Evolutionary conservation across 2,888 invertebrate genomes (phyloP), one percentile per base, ranked within the genome.

Genomic region (Callinectes sapidus): DNA sequence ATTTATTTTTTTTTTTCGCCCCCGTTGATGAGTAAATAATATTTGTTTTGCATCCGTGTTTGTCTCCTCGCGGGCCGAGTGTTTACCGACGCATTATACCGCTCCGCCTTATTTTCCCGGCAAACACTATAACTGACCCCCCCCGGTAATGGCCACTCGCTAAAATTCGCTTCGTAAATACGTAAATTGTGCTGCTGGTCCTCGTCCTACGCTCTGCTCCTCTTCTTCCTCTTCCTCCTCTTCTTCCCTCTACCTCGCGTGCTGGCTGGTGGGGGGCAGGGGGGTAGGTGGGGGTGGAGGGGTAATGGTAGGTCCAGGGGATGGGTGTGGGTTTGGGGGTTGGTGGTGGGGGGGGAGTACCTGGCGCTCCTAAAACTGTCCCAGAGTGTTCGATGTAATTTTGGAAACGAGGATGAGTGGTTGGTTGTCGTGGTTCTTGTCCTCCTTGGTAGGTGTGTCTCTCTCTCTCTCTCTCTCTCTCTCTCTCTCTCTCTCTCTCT

Each of bases 41-140:
- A 32, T 32, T 48, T 88, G 88, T 88, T 88, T 32, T n/a, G 28
- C 88, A 42, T 14, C 35, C n/a, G 32, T 88, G 88, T 88, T 88
- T 88, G 88, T 88, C 61, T 54, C 88, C 28, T 88, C 54, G 88
- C 32, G 32, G 88, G 61, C 55, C 55, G 61, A 88, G 88, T 88
- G 88, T 88, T 54, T 88, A 61, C 55, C 88, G 35, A 55, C 48
- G 88, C 88, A 88, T 88, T 88, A 55, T 32, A 88, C 88, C 54
- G 48, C 32, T 32, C 13, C 35, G 55, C 88, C 54, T 88, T 88
- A 88, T 54, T 48, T 88, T 88, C 32, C 55, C 55, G 88, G 88
- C 55, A 88, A 88, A 88, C 88, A 88, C 88, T 88, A 88, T 88
- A 55, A 14, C 61, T 88, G 88, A 88, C 28, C 88, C n/a, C 81